These are phyloP conservation scores for Dicyrtomina minuta DNA, from an alignment of 2,888 invertebrate species.

Conservation along the genomic window DNA sequence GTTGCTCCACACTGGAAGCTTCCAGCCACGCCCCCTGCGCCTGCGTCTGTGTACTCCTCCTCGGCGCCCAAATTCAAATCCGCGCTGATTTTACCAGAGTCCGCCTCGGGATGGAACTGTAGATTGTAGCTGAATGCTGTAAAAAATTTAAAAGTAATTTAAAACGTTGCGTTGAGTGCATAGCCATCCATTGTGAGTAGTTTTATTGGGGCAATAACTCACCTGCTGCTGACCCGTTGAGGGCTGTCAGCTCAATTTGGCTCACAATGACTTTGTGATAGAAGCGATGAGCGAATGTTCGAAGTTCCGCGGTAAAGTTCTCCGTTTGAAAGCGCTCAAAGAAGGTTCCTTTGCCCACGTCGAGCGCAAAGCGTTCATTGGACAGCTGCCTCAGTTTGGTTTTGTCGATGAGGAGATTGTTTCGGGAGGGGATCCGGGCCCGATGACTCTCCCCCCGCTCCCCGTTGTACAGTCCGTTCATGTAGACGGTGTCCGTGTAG, in stretches of 20 bases:
- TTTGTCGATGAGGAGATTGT: slow-evolving; percentile 43
- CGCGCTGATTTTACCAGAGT: slow-evolving; percentile 33
- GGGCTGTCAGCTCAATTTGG: slow-evolving; percentile 39
- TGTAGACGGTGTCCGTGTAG: slow-evolving; percentile 50
- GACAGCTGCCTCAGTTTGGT: background rate
- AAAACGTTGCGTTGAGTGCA: background rate
- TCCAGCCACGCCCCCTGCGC: background rate
- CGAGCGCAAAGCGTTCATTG: background rate
- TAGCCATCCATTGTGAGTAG: background rate
- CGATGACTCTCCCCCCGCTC: slow-evolving; percentile 50
- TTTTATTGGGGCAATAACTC: background rate
- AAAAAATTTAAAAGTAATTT: background rate
- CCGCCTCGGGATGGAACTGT: slow-evolving; percentile 11
- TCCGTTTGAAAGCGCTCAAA: slow-evolving; percentile 36
- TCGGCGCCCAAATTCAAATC: slow-evolving; percentile 43
- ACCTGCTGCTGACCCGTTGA: slow-evolving; percentile 11
- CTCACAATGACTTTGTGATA: slow-evolving; percentile 48
- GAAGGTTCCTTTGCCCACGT: slow-evolving; percentile 28
- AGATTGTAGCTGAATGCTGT: background rate
- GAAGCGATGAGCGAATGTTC: slow-evolving; percentile 51
- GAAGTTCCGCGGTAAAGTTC: slow-evolving; percentile 39
- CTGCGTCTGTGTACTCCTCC: slow-evolving; percentile 19
- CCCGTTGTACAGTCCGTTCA: slow-evolving; percentile 54
- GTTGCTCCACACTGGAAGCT: slow-evolving; percentile 43
- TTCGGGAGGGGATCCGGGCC: slow-evolving; percentile 51